phyloP scores from a whole-genome alignment of 2,113 vertebrate species.

The Charadrius vociferus region DNA sequence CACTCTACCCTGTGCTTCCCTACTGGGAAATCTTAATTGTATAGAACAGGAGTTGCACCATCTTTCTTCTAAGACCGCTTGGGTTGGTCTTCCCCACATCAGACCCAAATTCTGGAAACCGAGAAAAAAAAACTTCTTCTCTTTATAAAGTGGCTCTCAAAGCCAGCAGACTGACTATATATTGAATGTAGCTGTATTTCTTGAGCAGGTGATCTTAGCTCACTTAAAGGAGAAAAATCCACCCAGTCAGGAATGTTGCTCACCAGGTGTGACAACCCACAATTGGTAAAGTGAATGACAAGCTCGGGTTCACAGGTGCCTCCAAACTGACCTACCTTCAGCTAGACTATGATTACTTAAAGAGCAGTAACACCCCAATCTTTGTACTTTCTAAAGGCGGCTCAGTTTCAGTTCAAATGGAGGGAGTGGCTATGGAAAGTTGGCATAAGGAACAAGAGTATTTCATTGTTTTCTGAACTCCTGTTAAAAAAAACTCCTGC shows the following conservation, averaged over 20 bases:
- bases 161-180: background rate
- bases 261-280: background rate
- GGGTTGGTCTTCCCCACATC: background rate
- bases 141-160: background rate
- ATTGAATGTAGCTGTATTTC: background rate
- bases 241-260: conserved; percentile 21
- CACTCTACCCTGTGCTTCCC: background rate
- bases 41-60: background rate
- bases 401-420: background rate
- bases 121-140: background rate
- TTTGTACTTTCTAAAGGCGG: background rate
- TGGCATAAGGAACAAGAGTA: background rate
- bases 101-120: background rate
- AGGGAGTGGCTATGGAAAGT: conserved; percentile 33
- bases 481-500: background rate
- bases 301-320: background rate
- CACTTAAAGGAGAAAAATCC: background rate
- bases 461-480: conserved; percentile 26
- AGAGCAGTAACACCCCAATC: background rate
- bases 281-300: background rate
- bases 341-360: background rate
- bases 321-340: background rate
- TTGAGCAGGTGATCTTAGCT: background rate
- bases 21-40: background rate
- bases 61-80: background rate